Conservation (phyloP, 2,797 vertebrate genomes). For the Enteromius afrohamiltoni region DNA sequence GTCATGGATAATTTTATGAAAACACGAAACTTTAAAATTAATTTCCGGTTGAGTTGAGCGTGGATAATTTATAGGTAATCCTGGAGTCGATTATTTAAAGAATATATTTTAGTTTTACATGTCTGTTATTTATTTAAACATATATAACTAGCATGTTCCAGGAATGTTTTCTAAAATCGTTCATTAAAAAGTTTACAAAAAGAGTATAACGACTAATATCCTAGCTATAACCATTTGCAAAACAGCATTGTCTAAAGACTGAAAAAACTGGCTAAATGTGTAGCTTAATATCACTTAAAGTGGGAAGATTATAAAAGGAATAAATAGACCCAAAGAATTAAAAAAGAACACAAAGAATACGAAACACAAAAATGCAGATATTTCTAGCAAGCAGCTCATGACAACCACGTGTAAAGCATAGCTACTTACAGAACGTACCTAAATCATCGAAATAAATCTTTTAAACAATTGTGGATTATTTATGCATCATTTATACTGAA, state of each 20-base stretch:
- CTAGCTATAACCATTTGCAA: not conserved
- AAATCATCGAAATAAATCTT: not conserved
- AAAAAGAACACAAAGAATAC: not conserved
- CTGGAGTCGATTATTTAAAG: conserved; percentile 23
- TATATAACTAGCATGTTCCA: not conserved
- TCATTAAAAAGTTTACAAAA: not conserved
- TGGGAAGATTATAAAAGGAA: not conserved
- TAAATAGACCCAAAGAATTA: not conserved
- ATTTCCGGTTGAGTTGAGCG: conserved; percentile 45
- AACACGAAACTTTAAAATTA: conserved; percentile 44
- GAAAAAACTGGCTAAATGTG: not conserved
- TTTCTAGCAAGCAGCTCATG: not conserved
- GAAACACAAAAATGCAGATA: not conserved
- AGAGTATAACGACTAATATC: not conserved
- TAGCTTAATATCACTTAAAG: not conserved
- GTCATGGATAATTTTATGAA: conserved; percentile 41
- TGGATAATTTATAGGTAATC: conserved; percentile 32
- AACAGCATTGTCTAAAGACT: not conserved
- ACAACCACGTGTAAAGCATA: not conserved
- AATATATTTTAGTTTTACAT: not conserved
- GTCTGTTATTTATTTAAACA: conserved; percentile 17
- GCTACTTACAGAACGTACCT: not conserved
- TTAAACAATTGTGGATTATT: not conserved
- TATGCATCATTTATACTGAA: not conserved
- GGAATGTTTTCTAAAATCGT: not conserved